Evolutionary conservation across 2,888 invertebrate species (phyloP).

Genomic region (Limnephilus marmoratus): DNA sequence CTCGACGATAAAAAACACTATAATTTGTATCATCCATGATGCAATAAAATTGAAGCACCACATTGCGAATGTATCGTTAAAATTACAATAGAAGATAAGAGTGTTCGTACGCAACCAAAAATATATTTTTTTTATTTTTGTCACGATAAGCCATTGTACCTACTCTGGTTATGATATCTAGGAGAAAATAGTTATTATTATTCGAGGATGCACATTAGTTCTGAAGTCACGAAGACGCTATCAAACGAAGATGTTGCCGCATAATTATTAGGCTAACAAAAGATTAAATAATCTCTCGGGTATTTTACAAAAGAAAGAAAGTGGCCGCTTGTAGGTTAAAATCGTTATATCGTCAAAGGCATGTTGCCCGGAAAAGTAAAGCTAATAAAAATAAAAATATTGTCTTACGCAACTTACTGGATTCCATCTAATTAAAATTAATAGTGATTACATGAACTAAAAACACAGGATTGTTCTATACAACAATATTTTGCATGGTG

Average conservation of each 20-base stretch:
- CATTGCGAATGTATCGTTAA: neutral
- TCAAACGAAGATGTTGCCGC: neutral
- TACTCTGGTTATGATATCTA: neutral
- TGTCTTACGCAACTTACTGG: neutral
- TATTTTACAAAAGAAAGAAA: constrained; percentile 14
- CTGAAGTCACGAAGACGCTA: constrained; percentile 29
- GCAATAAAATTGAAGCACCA: neutral
- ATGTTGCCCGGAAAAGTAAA: neutral
- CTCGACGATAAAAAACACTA: neutral
- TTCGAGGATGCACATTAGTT: neutral
- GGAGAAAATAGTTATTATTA: neutral
- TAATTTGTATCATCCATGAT: neutral
- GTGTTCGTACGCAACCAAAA: neutral
- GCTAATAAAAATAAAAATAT: neutral
- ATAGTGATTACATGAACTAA: neutral
- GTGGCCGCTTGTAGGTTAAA: neutral
- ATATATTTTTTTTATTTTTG: neutral
- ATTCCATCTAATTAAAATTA: neutral
- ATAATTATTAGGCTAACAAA: neutral
- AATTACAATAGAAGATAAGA: neutral
- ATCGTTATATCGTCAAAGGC: neutral
- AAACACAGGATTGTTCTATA: neutral
- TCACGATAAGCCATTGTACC: constrained; percentile 14
- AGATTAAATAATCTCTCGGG: constrained; percentile 13
- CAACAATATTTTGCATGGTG: neutral